Percentiles rank a stretch among this genome's conserved stretches.
Conservation (phyloP, 2,797 vertebrate genomes). For the Sebastes wilsoni region DNA sequence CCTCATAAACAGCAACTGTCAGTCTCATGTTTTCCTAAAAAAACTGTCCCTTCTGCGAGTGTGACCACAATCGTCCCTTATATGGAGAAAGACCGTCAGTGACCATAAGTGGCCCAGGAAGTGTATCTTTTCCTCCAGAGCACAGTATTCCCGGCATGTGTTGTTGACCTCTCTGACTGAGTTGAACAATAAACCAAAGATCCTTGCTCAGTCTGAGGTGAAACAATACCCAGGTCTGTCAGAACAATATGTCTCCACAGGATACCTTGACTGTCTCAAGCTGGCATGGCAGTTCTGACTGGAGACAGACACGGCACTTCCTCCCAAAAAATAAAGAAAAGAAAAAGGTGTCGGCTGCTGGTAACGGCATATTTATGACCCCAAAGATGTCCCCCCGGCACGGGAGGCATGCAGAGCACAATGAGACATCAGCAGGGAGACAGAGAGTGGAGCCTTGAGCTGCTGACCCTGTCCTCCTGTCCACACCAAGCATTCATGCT, state of each 20-base stretch:
- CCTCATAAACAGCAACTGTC: constrained; percentile 40
- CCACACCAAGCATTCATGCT: constrained; percentile 43
- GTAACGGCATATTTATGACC: constrained; percentile 69
- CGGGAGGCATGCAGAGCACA: constrained; percentile 46
- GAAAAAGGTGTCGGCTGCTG: background rate
- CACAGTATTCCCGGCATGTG: constrained; percentile 66
- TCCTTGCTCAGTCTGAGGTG: background rate
- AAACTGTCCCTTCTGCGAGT: background rate
- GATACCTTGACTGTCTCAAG: constrained; percentile 57
- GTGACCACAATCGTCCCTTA: constrained; percentile 17
- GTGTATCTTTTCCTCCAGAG: constrained; percentile 8
- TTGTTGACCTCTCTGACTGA: constrained; percentile 43
- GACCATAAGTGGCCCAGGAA: constrained; percentile 22
- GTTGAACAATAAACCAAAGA: constrained; percentile 44
- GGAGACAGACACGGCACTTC: constrained; percentile 41
- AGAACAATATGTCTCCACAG: constrained; percentile 64
- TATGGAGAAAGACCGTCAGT: constrained; percentile 35
- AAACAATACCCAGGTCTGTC: constrained; percentile 52
- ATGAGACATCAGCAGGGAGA: constrained; percentile 53
- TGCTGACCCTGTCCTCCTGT: constrained; percentile 46
- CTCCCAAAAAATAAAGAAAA: background rate
- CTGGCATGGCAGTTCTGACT: constrained; percentile 51
- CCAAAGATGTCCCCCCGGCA: constrained; percentile 15
- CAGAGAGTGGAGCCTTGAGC: constrained; percentile 65
- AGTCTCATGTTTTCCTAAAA: background rate